A percentile compares a stretch with the other conserved stretches of the same genome.
These are phyloP conservation scores for Oxyura jamaicensis DNA, from an alignment of 2,113 vertebrate genomes.

Conservation along the genomic window DNA sequence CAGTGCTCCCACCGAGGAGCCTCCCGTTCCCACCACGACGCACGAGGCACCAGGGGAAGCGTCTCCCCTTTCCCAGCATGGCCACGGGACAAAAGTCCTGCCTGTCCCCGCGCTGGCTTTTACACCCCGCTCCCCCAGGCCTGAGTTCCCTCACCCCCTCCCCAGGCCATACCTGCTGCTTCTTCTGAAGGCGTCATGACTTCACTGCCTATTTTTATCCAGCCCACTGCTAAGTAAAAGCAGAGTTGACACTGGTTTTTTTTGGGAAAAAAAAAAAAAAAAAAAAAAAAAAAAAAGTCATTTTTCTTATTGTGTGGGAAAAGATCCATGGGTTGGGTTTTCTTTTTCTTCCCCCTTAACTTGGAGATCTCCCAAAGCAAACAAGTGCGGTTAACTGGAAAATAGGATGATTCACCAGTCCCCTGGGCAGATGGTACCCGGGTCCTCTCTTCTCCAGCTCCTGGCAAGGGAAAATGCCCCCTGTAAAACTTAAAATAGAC, in stretches of 20 bases:
- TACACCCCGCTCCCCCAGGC: background rate
- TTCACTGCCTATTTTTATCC: conserved; percentile 66
- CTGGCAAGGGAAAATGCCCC: conserved; percentile 69
- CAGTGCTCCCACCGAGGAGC: background rate
- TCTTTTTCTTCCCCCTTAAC: conserved; percentile 63
- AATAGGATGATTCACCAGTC: conserved; percentile 72
- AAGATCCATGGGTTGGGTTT: conserved; percentile 65
- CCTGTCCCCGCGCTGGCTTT: fast-evolving
- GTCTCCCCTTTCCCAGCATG: background rate
- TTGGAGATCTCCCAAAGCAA: conserved; percentile 73
- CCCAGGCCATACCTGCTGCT: conserved; percentile 51
- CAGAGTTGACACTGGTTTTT: conserved; percentile 59
- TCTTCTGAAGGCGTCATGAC: conserved; percentile 16
- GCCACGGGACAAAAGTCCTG: background rate
- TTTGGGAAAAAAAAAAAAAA: background rate
- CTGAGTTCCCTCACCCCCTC: background rate
- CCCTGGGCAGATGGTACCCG: conserved; percentile 72
- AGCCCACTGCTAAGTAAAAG: conserved; percentile 59
- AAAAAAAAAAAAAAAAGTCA: background rate
- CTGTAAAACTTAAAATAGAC: conserved; percentile 37
- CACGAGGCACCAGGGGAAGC: background rate
- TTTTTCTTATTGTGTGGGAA: conserved; percentile 73
- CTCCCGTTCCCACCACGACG: background rate
- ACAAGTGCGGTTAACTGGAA: conserved; percentile 68
- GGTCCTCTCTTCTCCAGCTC: conserved; percentile 56